Conservation (phyloP, 1,140 invertebrate genomes). For the Aphidius ervi region DNA sequence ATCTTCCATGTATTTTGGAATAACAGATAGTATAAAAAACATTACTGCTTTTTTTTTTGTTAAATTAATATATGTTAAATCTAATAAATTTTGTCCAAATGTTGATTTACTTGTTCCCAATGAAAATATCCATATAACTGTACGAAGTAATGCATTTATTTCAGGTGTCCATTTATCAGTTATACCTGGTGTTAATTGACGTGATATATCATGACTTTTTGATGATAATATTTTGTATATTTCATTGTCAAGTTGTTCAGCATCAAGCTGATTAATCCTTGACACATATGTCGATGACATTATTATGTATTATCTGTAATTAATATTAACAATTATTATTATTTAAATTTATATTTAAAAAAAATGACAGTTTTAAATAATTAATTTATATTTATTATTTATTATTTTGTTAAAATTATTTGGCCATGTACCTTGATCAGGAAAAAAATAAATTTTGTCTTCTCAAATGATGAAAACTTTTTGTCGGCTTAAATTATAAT, state of each 20-base stretch:
- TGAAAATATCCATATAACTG: constrained; percentile 46
- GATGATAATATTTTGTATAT: constrained; percentile 42
- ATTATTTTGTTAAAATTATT: too few relatives aligned
- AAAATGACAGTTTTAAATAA: too few relatives aligned
- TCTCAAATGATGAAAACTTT: too few relatives aligned
- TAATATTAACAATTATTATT: background rate
- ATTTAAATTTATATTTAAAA: background rate
- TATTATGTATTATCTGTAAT: background rate
- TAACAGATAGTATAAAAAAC: constrained; percentile 35
- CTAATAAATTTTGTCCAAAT: constrained; percentile 46
- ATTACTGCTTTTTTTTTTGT: constrained; percentile 37
- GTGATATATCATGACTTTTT: constrained; percentile 37
- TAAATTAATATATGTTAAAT: constrained; percentile 42
- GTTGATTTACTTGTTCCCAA: constrained; percentile 39
- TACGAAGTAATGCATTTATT: constrained; percentile 39
- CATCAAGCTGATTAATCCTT: constrained; percentile 48
- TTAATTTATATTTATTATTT: too few relatives aligned
- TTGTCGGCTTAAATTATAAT: too few relatives aligned
- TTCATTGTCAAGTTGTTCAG: constrained; percentile 44
- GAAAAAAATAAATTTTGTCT: too few relatives aligned
- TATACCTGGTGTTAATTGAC: constrained; percentile 32
- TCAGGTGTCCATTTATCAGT: constrained; percentile 44
- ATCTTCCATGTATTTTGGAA: constrained; percentile 41
- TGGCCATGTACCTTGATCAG: too few relatives aligned
- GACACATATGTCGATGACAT: constrained; percentile 37